Evolutionary conservation across 2,797 vertebrate species (phyloP).

Genomic region (Triplophysa yarkandensis): DNA sequence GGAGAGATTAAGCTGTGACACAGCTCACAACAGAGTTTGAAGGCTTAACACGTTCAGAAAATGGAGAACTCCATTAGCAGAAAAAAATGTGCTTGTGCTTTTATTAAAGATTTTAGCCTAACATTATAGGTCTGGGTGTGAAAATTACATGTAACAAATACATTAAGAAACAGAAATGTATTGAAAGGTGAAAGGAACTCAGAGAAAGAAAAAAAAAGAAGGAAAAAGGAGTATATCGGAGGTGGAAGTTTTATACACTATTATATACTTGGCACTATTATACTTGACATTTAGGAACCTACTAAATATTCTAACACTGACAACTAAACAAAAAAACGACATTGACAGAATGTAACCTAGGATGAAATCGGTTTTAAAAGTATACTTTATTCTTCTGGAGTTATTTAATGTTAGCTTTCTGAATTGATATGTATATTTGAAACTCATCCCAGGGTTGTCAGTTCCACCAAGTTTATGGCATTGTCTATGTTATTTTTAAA

Average conservation of each 20-base stretch:
- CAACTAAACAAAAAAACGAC: constrained; percentile 2
- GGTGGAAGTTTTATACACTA: constrained; percentile 4
- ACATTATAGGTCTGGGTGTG: background rate
- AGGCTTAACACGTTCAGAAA: constrained; percentile 39
- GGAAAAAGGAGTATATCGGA: background rate
- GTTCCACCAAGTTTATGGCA: too few relatives aligned
- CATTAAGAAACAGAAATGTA: background rate
- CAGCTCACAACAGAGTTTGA: constrained; percentile 4
- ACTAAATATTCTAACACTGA: constrained; percentile 8
- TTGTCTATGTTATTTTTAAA: too few relatives aligned
- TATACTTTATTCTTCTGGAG: background rate
- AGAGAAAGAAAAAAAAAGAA: constrained; percentile 13
- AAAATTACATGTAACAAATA: constrained; percentile 22
- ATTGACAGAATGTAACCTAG: background rate
- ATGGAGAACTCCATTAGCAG: constrained; percentile 48
- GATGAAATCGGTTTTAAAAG: constrained; percentile 13
- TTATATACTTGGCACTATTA: background rate
- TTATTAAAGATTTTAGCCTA: constrained; percentile 26
- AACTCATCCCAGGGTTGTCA: too few relatives aligned
- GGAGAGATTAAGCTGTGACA: too few relatives aligned
- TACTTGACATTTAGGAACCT: constrained; percentile 4
- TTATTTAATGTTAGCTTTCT: background rate
- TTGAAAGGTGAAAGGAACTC: constrained; percentile 12
- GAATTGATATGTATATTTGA: too few relatives aligned
- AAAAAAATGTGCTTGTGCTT: constrained; percentile 33